Evolutionary conservation across 2,113 vertebrate genomes (phyloP), one percentile per base, ranked within the genome.

Genomic region (Neofelis nebulosa): DNA sequence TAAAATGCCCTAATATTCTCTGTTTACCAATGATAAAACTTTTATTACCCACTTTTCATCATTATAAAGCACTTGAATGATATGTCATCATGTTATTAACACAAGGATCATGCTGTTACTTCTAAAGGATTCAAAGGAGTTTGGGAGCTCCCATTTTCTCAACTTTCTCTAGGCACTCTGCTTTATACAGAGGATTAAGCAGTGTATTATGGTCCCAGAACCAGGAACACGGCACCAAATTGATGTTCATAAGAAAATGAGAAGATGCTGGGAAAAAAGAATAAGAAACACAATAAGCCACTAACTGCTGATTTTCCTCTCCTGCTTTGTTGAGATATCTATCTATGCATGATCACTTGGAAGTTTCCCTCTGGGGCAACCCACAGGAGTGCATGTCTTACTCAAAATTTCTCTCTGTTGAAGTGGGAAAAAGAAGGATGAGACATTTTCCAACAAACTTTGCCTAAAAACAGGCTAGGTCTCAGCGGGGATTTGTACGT

Each of bases 1-100:
- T 82, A 23, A 82, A 82, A 96, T 81, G 71, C 38, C n/a, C 48
- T 81, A 33, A 66, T 89, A 81, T 5, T 89, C 36, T 74, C 27
- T 96, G 83, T 92, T 96, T 96, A 96, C 73, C 92, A 94, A 18
- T 82, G 71, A 79, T 65, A 89, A 95, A 76, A 92, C 57, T 95
- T 93, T 73, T 71, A 95, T 96, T 86, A 55, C 4, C 3, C 19
- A 33, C 10, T 13, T 91, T 94, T 78, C 41, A 79, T 93, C 81
- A 78, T 82, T 52, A 41, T 82, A 73, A 93, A 92, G 57, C 45
- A 89, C 3, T 50, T 85, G 41, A 16, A 9, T 61, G 1, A 19
- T 79, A 57, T 0, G 45, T 36, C 38, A 91, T 18, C 48, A 65
- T 61, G 68, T 76, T 82, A 71, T 73, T 50, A 92, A 36, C 33